A percentile compares a stretch with the other conserved stretches of the same genome.
Evolutionary conservation across 2,797 vertebrate genomes (phyloP).

Genomic region (Hemitrygon akajei): DNA sequence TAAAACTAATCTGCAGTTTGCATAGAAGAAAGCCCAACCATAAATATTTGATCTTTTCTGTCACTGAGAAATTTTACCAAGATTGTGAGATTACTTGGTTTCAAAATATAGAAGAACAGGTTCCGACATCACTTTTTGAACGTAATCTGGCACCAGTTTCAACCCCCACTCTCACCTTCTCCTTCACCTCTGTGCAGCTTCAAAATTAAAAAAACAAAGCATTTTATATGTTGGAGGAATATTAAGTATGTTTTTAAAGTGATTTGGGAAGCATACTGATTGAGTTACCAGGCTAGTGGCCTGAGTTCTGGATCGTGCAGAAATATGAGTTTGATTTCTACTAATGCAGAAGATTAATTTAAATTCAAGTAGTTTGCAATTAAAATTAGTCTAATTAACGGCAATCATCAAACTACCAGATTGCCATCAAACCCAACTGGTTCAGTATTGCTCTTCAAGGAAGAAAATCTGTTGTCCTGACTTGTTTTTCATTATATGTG

Average conservation of each 20-base stretch:
- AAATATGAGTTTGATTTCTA: too few relatives aligned
- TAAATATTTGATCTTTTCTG: conserved; percentile 11
- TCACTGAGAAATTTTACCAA: not conserved
- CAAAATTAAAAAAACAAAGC: not conserved
- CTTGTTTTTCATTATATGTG: too few relatives aligned
- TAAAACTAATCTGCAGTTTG: not conserved
- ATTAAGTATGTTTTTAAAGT: not conserved
- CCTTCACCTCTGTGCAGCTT: not conserved
- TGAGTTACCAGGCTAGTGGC: too few relatives aligned
- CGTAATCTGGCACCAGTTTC: not conserved
- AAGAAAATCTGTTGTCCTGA: too few relatives aligned
- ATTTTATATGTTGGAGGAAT: not conserved
- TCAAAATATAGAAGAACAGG: not conserved
- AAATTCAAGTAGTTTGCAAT: too few relatives aligned
- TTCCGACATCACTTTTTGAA: not conserved
- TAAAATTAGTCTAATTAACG: too few relatives aligned
- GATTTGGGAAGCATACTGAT: not conserved
- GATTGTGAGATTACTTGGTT: conserved; percentile 16
- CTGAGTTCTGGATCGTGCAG: too few relatives aligned
- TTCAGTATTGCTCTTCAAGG: too few relatives aligned
- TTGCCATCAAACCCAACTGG: too few relatives aligned
- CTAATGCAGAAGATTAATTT: too few relatives aligned
- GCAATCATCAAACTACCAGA: too few relatives aligned
- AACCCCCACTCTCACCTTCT: too few relatives aligned
- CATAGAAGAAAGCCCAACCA: not conserved